phyloP scores from a whole-genome alignment of 2,113 vertebrate species.

The Polypterus bichir region DNA sequence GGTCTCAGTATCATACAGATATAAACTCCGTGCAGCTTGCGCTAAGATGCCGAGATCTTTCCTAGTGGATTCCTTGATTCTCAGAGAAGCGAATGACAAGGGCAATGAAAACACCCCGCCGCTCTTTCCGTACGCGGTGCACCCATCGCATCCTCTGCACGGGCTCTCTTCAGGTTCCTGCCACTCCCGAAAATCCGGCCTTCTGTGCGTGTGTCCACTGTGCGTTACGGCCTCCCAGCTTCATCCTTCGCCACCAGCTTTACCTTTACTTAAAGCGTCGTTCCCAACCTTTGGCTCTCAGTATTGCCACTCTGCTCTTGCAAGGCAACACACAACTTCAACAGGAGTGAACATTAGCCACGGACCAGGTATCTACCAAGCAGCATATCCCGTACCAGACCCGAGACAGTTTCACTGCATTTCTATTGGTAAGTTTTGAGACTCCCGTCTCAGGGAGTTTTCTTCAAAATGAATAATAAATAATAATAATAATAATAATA shows the following conservation, averaged over 20 bases:
- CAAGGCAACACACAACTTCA: conserved; percentile 70
- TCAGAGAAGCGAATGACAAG: conserved; percentile 78
- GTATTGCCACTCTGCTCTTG: conserved; percentile 80
- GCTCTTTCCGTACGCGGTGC: conserved; percentile 81
- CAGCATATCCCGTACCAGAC: conserved; percentile 79
- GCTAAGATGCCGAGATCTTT: conserved; percentile 86
- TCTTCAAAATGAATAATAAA: too few species aligned
- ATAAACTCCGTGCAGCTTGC: conserved; percentile 17
- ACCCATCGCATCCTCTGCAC: conserved; percentile 73
- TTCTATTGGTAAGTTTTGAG: conserved; percentile 74
- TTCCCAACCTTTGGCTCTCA: conserved; percentile 81
- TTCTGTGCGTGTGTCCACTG: conserved; percentile 90
- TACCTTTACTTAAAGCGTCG: conserved; percentile 86
- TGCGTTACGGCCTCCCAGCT: conserved; percentile 86
- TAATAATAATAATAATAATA: too few species aligned
- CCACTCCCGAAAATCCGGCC: conserved; percentile 84
- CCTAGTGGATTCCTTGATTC: conserved; percentile 91
- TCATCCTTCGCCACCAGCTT: conserved; percentile 71
- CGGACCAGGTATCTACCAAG: conserved; percentile 77
- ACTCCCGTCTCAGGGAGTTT: too few species aligned
- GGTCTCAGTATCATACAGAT: not conserved
- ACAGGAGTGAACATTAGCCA: conserved; percentile 65
- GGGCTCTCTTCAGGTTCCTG: conserved; percentile 68
- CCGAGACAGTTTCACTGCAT: conserved; percentile 96
- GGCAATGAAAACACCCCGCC: conserved; percentile 68